Base-by-base conservation (phyloP, 2,113 vertebrate genomes). In the Ptilorrhoa leucosticta region DNA sequence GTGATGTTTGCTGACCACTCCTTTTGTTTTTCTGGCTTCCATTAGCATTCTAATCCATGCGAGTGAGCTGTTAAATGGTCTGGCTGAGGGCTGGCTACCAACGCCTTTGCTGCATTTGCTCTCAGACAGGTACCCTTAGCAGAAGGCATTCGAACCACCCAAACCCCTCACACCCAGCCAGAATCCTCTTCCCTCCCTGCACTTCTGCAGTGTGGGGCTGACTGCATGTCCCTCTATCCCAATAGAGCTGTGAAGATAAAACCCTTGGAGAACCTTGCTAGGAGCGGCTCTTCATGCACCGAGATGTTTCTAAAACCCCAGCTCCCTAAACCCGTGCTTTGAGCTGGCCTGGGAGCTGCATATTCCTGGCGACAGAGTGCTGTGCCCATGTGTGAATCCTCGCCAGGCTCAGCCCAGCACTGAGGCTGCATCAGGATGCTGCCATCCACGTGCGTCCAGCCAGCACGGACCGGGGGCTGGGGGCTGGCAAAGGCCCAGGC, bases 401-500 rank as follows among this genome's bases (percentile, higher is more conserved):
- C 0, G 0, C 39, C 12, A 18, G 47, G 27, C 22, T 69, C 23
- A 91, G 69, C 54, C 53, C 53, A n/a, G 77, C n/a, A 15, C 42
- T 0, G 0, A 18, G 1, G 7, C 61, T 57, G 10, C 8, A 3
- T 2, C 4, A 1, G 76, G 80, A 45, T 42, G 28, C 44, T 57
- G 31, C 11, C 51, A 66, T 2, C 61, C 2, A 0, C 1, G 3
- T 1, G 3, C 10, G 22, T 21, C 76, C 72, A 21, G 54, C 53
- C 80, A 87, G 69, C 16, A 2, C 0, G 1, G 65, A 9, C 3
- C 64, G 51, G 0, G 10, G 61, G 53, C 21, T n/a, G 44, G 76
- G 60, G n/a, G 27, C 44, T 66, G 87, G 77, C 89, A n/a, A 6
- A 65, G 20, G 14, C 51, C 53, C 89, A 42, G 51, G 65, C 79